Base-by-base conservation (phyloP, 1,140 invertebrate species). In the Listronotus bonariensis region DNA sequence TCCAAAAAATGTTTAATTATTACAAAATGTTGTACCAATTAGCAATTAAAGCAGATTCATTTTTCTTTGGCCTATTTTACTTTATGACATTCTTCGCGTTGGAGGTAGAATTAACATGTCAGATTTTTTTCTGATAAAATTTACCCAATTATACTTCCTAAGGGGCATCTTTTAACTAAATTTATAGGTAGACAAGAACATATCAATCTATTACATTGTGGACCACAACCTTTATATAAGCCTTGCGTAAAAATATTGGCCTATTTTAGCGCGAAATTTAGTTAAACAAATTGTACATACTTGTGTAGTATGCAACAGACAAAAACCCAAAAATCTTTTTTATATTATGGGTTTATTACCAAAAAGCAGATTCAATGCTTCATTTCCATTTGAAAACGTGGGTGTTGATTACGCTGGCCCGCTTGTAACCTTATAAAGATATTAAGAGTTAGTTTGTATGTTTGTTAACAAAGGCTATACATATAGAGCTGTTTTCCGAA, bases 81-180 rank as follows among this genome's bases (percentile, higher is more conserved):
- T 74, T 42, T 45, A 57, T 17, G 15, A 65, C 36, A 68, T 74
- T 42, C 18, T 76, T 15, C 58, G 71, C 36, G 74, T 76, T 9
- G 70, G 69, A 14, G 72, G 71, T n/a, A 62, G 73, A 51, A 52
- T 76, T 32, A 54, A 68, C 59, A 57, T 70, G 46, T 53, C 70
- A 34, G 17, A 51, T 31, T 51, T 68, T 15, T 3, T 46, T 71
- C 42, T 52, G 54, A 54, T 8, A 52, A 40, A 52, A 73, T 68
- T 55, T 58, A 69, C 53, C 67, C 69, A 6, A 67, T 71, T n/a
- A 53, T 71, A 26, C 15, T 71, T 42, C 69, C 67, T 10, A 65
- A 42, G 11, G 36, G 18, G 43, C 43, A 65, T 65, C 31, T 58
- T 6, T 58, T 73, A 36, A 68, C 72, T n/a, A 45, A 57, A 32